Evolutionary conservation across 2,113 vertebrate genomes (phyloP).

Genomic region (Recurvirostra avosetta): DNA sequence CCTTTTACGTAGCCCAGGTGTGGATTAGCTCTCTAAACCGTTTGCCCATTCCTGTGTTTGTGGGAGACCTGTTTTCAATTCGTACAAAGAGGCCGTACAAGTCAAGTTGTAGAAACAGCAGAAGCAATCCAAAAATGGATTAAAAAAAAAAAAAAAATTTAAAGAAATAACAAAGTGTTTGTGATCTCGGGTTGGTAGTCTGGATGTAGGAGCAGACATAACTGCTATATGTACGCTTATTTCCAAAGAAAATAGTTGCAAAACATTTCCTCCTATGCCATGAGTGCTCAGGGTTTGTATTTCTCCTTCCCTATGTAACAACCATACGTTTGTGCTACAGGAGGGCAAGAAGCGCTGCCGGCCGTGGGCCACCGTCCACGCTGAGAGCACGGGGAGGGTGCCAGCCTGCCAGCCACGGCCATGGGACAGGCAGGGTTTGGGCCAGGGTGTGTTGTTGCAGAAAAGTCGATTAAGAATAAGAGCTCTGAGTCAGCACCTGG

Average conservation of each 20-base stretch:
- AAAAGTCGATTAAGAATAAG: constrained; percentile 44
- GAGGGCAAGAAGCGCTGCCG: neutral
- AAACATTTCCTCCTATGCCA: neutral
- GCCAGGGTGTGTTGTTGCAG: neutral
- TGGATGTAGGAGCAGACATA: constrained; percentile 56
- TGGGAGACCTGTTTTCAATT: constrained; percentile 68
- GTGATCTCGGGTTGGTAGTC: constrained; percentile 69
- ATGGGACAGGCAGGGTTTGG: neutral
- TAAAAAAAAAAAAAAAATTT: neutral
- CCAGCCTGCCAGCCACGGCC: constrained; percentile 18
- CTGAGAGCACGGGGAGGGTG: neutral
- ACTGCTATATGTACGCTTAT: neutral
- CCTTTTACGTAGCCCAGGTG: constrained; percentile 71
- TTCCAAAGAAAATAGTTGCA: constrained; percentile 56
- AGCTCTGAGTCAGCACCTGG: constrained; percentile 49
- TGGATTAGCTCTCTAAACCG: constrained; percentile 72
- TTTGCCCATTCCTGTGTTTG: constrained; percentile 60
- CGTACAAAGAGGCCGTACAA: constrained; percentile 69
- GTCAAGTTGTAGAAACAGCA: constrained; percentile 70
- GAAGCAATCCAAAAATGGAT: constrained; percentile 66
- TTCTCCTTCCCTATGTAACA: neutral
- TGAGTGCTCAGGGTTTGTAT: neutral
- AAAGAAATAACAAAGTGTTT: constrained; percentile 66
- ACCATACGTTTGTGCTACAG: neutral
- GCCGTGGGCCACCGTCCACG: neutral